These are phyloP conservation scores for Xanthorhoe designata DNA, from an alignment of 2,888 invertebrate genomes.

Conservation along the genomic window DNA sequence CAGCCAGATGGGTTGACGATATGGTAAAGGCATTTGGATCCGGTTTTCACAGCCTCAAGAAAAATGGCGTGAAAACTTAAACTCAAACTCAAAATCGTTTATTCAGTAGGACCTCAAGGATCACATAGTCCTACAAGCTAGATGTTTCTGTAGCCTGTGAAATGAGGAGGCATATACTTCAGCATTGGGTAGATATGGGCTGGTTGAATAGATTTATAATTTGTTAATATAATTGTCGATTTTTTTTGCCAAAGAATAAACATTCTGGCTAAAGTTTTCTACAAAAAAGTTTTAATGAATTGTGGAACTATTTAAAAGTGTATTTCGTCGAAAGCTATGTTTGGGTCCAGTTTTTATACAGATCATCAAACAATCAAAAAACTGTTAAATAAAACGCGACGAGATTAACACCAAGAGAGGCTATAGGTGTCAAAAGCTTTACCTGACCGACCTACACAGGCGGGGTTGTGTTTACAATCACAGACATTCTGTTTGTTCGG, in stretches of 20 bases:
- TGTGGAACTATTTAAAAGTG: neutral
- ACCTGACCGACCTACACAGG: constrained; percentile 79
- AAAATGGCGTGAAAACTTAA: too few relatives aligned
- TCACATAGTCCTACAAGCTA: too few relatives aligned
- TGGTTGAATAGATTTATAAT: too few relatives aligned
- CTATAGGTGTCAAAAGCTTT: constrained; percentile 85
- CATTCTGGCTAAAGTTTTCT: neutral
- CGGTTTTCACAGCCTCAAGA: too few relatives aligned
- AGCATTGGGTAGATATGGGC: too few relatives aligned
- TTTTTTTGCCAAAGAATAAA: too few relatives aligned
- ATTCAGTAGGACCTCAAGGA: too few relatives aligned
- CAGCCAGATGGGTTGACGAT: too few relatives aligned
- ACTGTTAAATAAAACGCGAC: constrained; percentile 78
- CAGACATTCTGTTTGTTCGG: constrained; percentile 75
- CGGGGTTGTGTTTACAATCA: constrained; percentile 69
- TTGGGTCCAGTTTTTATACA: constrained; percentile 54
- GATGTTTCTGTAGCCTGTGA: too few relatives aligned
- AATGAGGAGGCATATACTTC: too few relatives aligned
- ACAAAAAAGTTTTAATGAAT: neutral
- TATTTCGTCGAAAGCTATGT: constrained; percentile 61
- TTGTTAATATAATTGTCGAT: neutral
- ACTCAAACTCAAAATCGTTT: too few relatives aligned
- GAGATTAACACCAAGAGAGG: constrained; percentile 75
- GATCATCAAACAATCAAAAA: constrained; percentile 72
- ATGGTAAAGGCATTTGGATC: too few relatives aligned